Evolutionary conservation across 2,888 invertebrate species (phyloP), one percentile per base, ranked within the genome.

Genomic region (Zootermopsis nevadensis): DNA sequence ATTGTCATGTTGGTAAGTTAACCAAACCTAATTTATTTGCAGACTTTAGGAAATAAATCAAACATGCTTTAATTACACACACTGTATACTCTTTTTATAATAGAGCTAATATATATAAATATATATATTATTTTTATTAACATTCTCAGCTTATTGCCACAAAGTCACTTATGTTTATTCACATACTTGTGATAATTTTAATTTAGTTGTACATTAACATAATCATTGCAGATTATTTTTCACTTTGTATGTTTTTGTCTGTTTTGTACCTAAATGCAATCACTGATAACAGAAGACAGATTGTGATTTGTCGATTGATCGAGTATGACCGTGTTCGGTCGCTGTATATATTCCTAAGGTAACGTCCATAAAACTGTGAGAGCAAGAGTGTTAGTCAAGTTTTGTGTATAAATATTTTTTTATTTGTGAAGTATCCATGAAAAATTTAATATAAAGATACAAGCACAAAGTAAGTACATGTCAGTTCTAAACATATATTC

Each of bases 331-430:
- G 33, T 77, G 42, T 55, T 42, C 55, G 77, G 55, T 77, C 24
- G 53, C n/a, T 82, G 82, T 82, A 82, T 48, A 82, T 82, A 82
- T 82, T 77, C 42, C 67, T 82, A 60, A 69, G 79, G 76, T 79
- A 77, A 82, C 77, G 82, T 82, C 82, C 82, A 79, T 77, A 24
- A 38, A 74, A 38, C 24, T 38, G 74, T 19, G 38, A 74, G 74
- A 74, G 38, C 24, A 35, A 74, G 38, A n/a, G 74, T 38, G 74
- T 74, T 38, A 66, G 33, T 79, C 60, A 79, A 24, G 30, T 79
- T 66, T n/a, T 66, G 19, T 66, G 31, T 80, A 33, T 66, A 66
- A 24, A 66, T 66, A 66, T 67, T 66, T 66, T 66, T 80, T 22
- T n/a, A 31, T 66, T 15, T 66, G 22, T 53, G 33, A 27, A 66